Evolutionary conservation across 2,888 invertebrate genomes (phyloP), one percentile per base, ranked within the genome.

Genomic region (Tupiocoris notatus): DNA sequence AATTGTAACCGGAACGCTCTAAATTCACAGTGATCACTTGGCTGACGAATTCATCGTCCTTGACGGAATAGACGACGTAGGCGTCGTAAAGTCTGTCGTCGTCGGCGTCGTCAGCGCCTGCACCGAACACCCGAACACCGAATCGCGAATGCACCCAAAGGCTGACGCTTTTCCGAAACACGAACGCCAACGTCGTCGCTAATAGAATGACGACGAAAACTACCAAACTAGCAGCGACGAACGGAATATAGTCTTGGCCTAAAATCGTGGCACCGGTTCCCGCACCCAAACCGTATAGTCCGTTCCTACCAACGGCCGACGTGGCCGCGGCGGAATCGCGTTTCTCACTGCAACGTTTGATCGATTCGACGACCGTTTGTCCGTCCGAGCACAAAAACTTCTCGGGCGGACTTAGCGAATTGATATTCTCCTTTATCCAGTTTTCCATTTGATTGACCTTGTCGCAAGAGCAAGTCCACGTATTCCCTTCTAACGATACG

Each of bases 381-480:
- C 91, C 91, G 83, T 88, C 88, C 86, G 91, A 90, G 84, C 94
- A 94, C 88, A 90, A 91, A 80, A 94, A 89, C 82, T 93, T 92
- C 80, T 88, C 88, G 80, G 90, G 88, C 12, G 39, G 39, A 83
- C 94, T 93, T 80, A 94, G 90, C 84, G 91, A 91, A 83, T 90
- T 89, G 76, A 91, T 90, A 83, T 93, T 93, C 83, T 93, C 92
- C 62, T 90, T 89, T 78, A 94, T 89, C 88, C 93, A 95, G 79
- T 90, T 88, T 77, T 93, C 92, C 81, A 94, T 86, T 82, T 79
- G 64, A 24, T 86, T 85, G 84, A 95, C 87, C 85, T 93, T 94
- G 83, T 92, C 91, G 85, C 96, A 96, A 81, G 92, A 91, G 83
- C 96, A 96, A 58, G 92, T 92, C 95, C 95, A 96, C 77, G 90